Evolutionary conservation across 1,140 invertebrate genomes (phyloP).

Genomic region (Tyrophagus putrescentiae): DNA sequence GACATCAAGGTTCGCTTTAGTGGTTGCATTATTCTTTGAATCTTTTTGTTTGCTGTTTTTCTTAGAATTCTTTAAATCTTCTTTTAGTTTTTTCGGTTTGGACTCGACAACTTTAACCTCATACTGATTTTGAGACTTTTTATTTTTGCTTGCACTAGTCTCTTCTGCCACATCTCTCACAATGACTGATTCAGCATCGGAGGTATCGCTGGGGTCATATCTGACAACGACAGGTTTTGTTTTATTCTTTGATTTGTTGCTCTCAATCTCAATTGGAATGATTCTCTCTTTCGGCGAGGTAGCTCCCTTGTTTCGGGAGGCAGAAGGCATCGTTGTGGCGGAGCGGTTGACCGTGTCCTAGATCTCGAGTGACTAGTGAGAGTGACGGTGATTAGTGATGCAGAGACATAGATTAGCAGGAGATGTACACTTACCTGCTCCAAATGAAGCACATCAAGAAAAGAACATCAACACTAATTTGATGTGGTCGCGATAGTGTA

Average conservation of each 20-base stretch:
- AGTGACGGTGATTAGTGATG: too few species aligned
- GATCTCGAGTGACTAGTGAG: too few species aligned
- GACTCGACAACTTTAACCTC: not conserved
- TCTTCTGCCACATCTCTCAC: too few species aligned
- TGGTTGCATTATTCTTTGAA: not conserved
- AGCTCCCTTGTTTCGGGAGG: not conserved
- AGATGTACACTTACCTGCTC: too few species aligned
- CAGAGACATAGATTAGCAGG: too few species aligned
- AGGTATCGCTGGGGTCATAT: too few species aligned
- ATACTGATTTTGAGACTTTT: not conserved
- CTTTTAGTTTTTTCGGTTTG: conserved; percentile 4
- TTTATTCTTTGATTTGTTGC: not conserved
- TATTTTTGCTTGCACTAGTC: not conserved
- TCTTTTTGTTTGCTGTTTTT: not conserved
- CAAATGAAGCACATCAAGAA: too few species aligned
- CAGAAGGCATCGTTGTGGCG: not conserved
- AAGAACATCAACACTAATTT: too few species aligned
- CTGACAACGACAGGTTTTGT: not conserved
- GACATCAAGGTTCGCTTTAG: not conserved
- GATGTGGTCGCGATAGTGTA: too few species aligned
- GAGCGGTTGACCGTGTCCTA: too few species aligned
- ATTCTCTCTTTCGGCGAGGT: conserved; percentile 5
- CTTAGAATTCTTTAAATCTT: not conserved
- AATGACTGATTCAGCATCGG: too few species aligned
- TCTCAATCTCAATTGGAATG: conserved; percentile 5